Percentiles rank a stretch among this genome's conserved stretches.
Evolutionary conservation across 2,888 invertebrate species (phyloP).

Genomic region (Myathropa florea): DNA sequence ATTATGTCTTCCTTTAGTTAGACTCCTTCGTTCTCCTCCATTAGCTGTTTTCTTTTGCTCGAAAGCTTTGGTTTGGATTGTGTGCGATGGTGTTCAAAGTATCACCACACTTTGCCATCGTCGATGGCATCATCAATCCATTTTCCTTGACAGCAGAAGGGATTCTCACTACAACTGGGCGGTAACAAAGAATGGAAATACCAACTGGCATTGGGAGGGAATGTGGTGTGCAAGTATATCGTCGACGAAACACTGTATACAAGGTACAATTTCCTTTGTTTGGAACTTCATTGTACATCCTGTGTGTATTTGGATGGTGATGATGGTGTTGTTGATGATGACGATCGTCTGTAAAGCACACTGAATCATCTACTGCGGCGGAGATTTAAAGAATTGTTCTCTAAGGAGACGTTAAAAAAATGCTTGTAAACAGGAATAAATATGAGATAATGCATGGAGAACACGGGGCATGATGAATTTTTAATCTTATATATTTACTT

Average conservation of each 20-base stretch:
- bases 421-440: not conserved
- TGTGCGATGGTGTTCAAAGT: slow-evolving; percentile 2
- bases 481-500: too few relatives aligned
- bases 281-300: slow-evolving; percentile 45
- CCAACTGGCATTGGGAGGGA: slow-evolving; percentile 48
- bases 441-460: too few relatives aligned
- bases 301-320: slow-evolving; percentile 32
- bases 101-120: not conserved
- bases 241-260: slow-evolving; percentile 59
- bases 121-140: slow-evolving; percentile 66
- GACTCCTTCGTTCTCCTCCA: slow-evolving; percentile 15
- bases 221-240: slow-evolving; percentile 39
- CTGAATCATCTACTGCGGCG: slow-evolving; percentile 32
- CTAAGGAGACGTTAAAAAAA: slow-evolving; percentile 24
- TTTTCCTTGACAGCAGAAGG: slow-evolving; percentile 54
- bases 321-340: slow-evolving; percentile 20
- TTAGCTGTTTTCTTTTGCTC: slow-evolving; percentile 30
- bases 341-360: slow-evolving; percentile 19
- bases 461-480: too few relatives aligned
- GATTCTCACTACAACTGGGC: slow-evolving; percentile 29
- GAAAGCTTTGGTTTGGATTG: slow-evolving; percentile 6
- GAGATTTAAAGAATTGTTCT: slow-evolving; percentile 43
- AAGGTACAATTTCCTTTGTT: slow-evolving; percentile 62
- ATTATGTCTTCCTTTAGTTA: slow-evolving; percentile 48
- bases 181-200: slow-evolving; percentile 43